Evolutionary conservation across 2,797 vertebrate genomes (phyloP), one percentile per base, ranked within the genome.

Genomic region (Agapornis canus): DNA sequence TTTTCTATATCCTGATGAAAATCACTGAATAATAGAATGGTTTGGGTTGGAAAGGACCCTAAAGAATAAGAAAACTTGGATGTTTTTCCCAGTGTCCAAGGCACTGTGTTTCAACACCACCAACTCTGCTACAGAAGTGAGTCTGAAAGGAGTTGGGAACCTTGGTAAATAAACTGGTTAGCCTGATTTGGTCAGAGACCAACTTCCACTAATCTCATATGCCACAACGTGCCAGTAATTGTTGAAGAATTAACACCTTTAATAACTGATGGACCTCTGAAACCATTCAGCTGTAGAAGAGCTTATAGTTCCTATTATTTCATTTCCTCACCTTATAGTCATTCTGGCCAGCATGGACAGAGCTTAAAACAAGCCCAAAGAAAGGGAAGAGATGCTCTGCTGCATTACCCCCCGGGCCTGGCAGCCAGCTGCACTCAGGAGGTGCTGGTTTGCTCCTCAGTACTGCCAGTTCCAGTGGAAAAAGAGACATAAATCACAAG

Each of bases 211-310:
- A 71, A 87, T 89, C 42, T 86, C 71, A 82, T 77, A 91, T 10
- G 64, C 63, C 3, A 6, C 82, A 84, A 64, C 2, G 26, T 84
- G 70, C 82, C 68, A 90, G 60, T 77, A 86, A 89, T 82, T 86
- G 80, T 92, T 78, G 82, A 77, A 94, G 82, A 95, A 92, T 94
- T 94, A 95, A 80, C 26, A 32, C 39, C 20, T 91, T 94, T 90
- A 94, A 92, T 92, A 92, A 96, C 39, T 94, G 84, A 95, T 83
- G 61, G 61, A 68, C 56, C 63, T 94, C 89, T 94, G 80, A 92
- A 96, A 70, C 68, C 52, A 54, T 82, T 88, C 85, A 68, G 78
- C 88, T 82, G 63, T 52, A 92, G 80, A 90, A 86, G 85, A 94
- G 83, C 60, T 84, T 91, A 73, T 40, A 79, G 77, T 54, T 90